These are phyloP conservation scores for Falco biarmicus DNA, from an alignment of 2,797 vertebrate species.

Conservation along the genomic window DNA sequence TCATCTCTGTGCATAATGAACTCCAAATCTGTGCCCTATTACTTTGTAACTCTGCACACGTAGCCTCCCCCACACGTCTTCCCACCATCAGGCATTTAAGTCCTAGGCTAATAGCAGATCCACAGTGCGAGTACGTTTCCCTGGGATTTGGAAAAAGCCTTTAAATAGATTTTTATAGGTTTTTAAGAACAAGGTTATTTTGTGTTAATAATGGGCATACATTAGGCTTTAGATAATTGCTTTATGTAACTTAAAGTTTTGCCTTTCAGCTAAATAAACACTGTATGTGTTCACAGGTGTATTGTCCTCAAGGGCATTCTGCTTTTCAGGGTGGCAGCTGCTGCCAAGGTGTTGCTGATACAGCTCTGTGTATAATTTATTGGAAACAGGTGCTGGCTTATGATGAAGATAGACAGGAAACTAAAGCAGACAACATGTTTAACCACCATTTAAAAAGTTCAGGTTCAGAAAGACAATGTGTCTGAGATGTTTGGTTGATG, in stretches of 20 bases:
- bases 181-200: slow-evolving; percentile 82
- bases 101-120: slow-evolving; percentile 57
- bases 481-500: slow-evolving; percentile 77
- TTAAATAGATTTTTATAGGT: slow-evolving; percentile 80
- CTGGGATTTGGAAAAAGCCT: slow-evolving; percentile 76
- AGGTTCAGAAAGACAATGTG: slow-evolving; percentile 80
- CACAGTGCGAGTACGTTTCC: slow-evolving; percentile 57
- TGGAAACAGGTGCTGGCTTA: slow-evolving; percentile 80
- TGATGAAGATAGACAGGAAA: slow-evolving; percentile 83
- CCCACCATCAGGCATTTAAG: slow-evolving; percentile 52
- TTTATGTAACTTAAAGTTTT: slow-evolving; percentile 79
- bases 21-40: slow-evolving; percentile 48
- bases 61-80: slow-evolving; percentile 36
- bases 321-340: slow-evolving; percentile 78
- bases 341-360: slow-evolving; percentile 83
- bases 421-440: slow-evolving; percentile 81
- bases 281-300: slow-evolving; percentile 84
- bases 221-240: slow-evolving; percentile 82
- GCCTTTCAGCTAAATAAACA: slow-evolving; percentile 83
- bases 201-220: slow-evolving; percentile 81
- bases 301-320: slow-evolving; percentile 80
- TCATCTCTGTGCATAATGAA: slow-evolving; percentile 14
- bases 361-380: slow-evolving; percentile 79
- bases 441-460: slow-evolving; percentile 78
- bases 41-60: slow-evolving; percentile 34